Percentiles rank a stretch among this genome's conserved stretches.
Conservation (phyloP, 2,888 invertebrate genomes). For the Cosmia trapezina region DNA sequence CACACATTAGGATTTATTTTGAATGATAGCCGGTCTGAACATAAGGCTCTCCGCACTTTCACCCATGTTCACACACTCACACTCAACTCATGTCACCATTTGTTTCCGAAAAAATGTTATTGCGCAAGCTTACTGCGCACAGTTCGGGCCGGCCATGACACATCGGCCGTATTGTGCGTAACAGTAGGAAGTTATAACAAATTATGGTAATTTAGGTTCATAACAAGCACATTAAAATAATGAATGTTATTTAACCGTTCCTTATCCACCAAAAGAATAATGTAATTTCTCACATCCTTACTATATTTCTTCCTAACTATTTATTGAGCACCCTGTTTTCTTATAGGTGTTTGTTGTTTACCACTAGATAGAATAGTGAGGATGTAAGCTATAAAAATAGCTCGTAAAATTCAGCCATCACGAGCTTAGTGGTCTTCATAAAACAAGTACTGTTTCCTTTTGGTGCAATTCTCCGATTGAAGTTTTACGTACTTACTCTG, state of each 20-base stretch:
- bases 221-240: slow-evolving; percentile 12
- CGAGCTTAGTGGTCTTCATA: slow-evolving; percentile 13
- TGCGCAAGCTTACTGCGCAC: too few species aligned
- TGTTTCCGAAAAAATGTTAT: too few species aligned
- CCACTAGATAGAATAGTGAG: not conserved
- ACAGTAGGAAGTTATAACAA: too few species aligned
- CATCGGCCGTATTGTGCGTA: too few species aligned
- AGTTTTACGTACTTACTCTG: slow-evolving; percentile 27
- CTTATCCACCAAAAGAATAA: not conserved
- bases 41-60: too few species aligned
- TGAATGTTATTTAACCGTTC: not conserved
- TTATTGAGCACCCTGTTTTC: slow-evolving; percentile 4
- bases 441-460: slow-evolving; percentile 13
- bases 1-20: not conserved
- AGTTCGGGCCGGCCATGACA: too few species aligned
- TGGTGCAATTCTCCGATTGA: slow-evolving; percentile 33
- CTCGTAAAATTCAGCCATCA: slow-evolving; percentile 26
- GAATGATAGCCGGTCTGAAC: too few species aligned
- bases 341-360: not conserved
- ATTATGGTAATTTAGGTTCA: too few species aligned
- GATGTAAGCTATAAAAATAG: slow-evolving; percentile 14
- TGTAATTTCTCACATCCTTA: not conserved
- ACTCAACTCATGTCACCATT: too few species aligned
- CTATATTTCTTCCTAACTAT: not conserved
- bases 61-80: too few species aligned